Evolutionary conservation across 2,113 vertebrate species (phyloP), one percentile per base, ranked within the genome.

Genomic region (Lophotis ruficrista): DNA sequence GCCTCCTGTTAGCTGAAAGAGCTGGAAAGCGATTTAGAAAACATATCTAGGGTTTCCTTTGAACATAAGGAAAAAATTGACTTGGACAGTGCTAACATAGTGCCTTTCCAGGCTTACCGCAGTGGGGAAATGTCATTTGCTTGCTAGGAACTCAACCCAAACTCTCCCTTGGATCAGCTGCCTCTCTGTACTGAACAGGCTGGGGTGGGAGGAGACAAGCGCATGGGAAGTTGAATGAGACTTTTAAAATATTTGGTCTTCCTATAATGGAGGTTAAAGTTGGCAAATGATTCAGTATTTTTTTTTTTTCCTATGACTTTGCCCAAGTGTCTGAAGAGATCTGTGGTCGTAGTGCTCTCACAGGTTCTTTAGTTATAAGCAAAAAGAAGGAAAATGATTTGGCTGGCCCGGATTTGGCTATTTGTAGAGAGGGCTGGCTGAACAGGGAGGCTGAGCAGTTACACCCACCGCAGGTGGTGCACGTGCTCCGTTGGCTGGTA

Each of bases 1-100:
- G 91, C 93, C 89, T 90, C 64, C 93, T 89, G 94, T 93, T 94
- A 0, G 1, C 94, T 90, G 77, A 47, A 79, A 93, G 83, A 73
- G 33, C 62, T 81, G 95, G 78, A 94, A 87, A 93, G 78, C 7
- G 2, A 84, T 65, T 96, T 95, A 90, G 92, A 94, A 96, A 97
- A 97, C 9, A 51, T 87, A 89, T 96, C 96, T 94, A 90, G 68
- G 77, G 71, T 79, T 96, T 91, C 88, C 89, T 95, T 82, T 95
- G 97, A 96, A 96, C 83, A 66, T 27, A 72, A 94, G 92, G 94
- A 86, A 73, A 97, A 93, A 91, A 84, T 76, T 79, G 66, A n/a
- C 83, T 97, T 92, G 94, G 96, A 72, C 41, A 4, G 66, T 24
- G 95, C 77, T 72, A 30, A 51, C 70, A 13, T 14, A 54, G 79